phyloP scores from a whole-genome alignment of 2,113 vertebrate species.

The Beaufortia kweichowensis region DNA sequence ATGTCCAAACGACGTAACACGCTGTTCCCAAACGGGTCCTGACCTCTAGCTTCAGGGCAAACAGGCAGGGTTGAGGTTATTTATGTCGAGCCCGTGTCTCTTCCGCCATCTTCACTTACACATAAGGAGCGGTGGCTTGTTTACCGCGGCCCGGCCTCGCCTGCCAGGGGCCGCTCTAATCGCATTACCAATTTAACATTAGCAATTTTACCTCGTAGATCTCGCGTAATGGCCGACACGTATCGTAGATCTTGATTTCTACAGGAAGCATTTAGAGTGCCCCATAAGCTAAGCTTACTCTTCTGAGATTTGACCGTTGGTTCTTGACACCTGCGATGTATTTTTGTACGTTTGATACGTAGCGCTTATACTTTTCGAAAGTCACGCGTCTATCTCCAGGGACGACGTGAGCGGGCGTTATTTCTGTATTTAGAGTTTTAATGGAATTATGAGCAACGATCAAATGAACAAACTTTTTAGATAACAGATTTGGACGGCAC shows the following conservation, averaged over 20 bases:
- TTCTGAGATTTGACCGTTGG: slow-evolving; percentile 20
- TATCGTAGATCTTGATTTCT: slow-evolving; percentile 43
- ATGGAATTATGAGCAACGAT: slow-evolving; percentile 15
- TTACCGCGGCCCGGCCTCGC: slow-evolving; percentile 48
- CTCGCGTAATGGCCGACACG: slow-evolving; percentile 29
- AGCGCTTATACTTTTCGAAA: slow-evolving; percentile 3
- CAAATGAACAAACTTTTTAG: slow-evolving; percentile 31
- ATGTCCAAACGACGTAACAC: slow-evolving; percentile 44
- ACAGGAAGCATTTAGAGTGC: slow-evolving; percentile 13
- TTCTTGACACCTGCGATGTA: not conserved
- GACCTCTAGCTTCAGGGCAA: slow-evolving; percentile 51
- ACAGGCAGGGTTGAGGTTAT: slow-evolving; percentile 51
- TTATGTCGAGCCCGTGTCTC: slow-evolving; percentile 47
- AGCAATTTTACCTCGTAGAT: slow-evolving; percentile 49
- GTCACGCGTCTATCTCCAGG: not conserved
- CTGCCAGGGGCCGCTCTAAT: slow-evolving; percentile 51
- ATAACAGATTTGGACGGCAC: slow-evolving; percentile 21
- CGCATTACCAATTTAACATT: slow-evolving; percentile 52
- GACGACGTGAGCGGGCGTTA: not conserved
- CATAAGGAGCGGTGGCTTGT: slow-evolving; percentile 53
- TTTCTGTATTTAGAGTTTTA: not conserved
- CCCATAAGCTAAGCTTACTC: slow-evolving; percentile 1
- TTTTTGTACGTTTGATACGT: slow-evolving; percentile 20
- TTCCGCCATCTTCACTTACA: slow-evolving; percentile 46
- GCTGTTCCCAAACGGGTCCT: slow-evolving; percentile 44